A percentile compares a stretch with the other conserved stretches of the same genome.
These are phyloP conservation scores for Phrynosoma platyrhinos DNA, from an alignment of 2,113 vertebrate species.

Conservation along the genomic window DNA sequence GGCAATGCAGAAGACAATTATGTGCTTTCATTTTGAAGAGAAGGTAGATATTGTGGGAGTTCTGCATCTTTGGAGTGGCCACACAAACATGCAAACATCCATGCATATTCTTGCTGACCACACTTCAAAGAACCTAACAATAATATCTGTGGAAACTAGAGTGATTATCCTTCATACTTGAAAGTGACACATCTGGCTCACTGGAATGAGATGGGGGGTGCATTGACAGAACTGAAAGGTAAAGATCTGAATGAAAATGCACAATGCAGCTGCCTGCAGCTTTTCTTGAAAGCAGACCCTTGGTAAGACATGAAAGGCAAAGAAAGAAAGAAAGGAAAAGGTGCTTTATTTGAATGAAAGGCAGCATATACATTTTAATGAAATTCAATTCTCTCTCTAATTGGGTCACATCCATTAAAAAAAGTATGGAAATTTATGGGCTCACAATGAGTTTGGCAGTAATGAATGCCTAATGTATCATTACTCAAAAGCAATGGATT, in stretches of 20 bases:
- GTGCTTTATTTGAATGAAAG: slow-evolving; percentile 53
- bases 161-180: slow-evolving; percentile 59
- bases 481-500: slow-evolving; percentile 56
- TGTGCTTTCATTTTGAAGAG: slow-evolving; percentile 36
- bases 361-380: slow-evolving; percentile 54
- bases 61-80: slow-evolving; percentile 36
- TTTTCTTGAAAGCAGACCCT: slow-evolving; percentile 56
- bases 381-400: slow-evolving; percentile 73
- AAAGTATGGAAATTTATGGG: slow-evolving; percentile 78
- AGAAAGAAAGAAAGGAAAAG: slow-evolving; percentile 48
- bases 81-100: not conserved
- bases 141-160: slow-evolving; percentile 57
- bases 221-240: slow-evolving; percentile 38
- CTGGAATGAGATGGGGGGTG: slow-evolving; percentile 38
- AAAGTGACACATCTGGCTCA: slow-evolving; percentile 60
- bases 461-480: slow-evolving; percentile 65
- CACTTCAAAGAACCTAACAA: slow-evolving; percentile 61
- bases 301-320: slow-evolving; percentile 55
- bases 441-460: slow-evolving; percentile 63
- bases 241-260: slow-evolving; percentile 57
- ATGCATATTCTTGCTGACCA: slow-evolving; percentile 27
- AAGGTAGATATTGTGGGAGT: not conserved
- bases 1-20: not conserved
- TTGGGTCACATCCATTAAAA: slow-evolving; percentile 72
- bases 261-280: slow-evolving; percentile 51